These are phyloP conservation scores for Diadema setosum DNA, from an alignment of 35 echinoderm and acorn worm genomes.

Conservation along the genomic window DNA sequence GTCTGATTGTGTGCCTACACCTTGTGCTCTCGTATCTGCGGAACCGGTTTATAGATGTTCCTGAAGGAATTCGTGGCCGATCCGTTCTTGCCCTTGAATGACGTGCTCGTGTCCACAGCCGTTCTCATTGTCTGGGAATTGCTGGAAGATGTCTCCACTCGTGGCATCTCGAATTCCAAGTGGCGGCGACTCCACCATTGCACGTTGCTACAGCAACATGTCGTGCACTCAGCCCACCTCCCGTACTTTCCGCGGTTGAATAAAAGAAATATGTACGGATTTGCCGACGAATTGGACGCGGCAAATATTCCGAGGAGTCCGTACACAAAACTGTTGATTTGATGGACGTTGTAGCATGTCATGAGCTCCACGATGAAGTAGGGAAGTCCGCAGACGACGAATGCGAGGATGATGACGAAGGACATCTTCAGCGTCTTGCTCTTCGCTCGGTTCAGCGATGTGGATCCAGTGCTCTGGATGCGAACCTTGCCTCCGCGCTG, in stretches of 20 bases:
- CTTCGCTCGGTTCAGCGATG: constrained; percentile 77
- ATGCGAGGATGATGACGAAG: constrained; percentile 67
- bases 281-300: constrained; percentile 79
- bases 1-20: too few species aligned
- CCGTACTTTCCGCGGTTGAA: constrained; percentile 61
- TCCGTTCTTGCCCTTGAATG: constrained; percentile 13
- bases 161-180: neutral
- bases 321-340: constrained; percentile 21
- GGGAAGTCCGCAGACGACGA: constrained; percentile 79
- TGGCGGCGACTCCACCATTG: neutral
- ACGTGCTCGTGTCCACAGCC: neutral
- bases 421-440: constrained; percentile 91
- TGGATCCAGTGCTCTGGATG: constrained; percentile 74
- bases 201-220: neutral
- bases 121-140: constrained; percentile 6
- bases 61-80: neutral
- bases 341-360: constrained; percentile 32
- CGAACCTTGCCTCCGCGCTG: constrained; percentile 58
- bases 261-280: constrained; percentile 88
- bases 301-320: constrained; percentile 92
- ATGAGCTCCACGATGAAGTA: constrained; percentile 86
- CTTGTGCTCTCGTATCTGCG: neutral
- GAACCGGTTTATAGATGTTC: neutral
- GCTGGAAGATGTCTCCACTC: neutral
- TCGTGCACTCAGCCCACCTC: neutral